Evolutionary conservation across 2,797 vertebrate species (phyloP).

Genomic region (Sphenodon punctatus): DNA sequence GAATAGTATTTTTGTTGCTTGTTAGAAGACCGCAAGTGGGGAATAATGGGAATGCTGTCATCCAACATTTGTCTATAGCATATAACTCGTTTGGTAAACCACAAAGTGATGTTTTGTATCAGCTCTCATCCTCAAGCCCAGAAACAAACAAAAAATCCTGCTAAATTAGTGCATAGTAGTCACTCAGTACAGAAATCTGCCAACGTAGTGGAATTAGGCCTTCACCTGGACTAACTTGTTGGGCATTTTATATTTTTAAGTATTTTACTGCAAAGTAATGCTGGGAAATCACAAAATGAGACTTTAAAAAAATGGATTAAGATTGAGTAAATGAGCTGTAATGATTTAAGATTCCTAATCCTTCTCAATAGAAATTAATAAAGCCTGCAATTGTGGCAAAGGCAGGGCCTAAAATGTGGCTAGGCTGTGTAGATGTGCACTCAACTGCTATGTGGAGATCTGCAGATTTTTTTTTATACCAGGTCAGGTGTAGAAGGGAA

Average conservation of each 20-base stretch:
- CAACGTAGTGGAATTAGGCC: not conserved
- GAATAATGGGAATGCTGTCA: slow-evolving; percentile 35
- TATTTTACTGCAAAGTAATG: not conserved
- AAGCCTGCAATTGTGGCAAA: slow-evolving; percentile 7
- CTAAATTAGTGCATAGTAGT: not conserved
- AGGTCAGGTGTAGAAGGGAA: not conserved
- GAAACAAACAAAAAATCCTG: not conserved
- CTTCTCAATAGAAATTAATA: slow-evolving; percentile 50
- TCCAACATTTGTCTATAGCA: slow-evolving; percentile 13
- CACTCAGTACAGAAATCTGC: too few species aligned
- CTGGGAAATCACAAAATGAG: slow-evolving; percentile 8
- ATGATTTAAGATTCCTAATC: slow-evolving; percentile 57
- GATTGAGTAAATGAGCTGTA: slow-evolving; percentile 36
- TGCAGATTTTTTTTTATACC: not conserved
- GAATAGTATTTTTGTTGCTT: slow-evolving; percentile 50
- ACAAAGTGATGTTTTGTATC: not conserved
- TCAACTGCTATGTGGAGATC: slow-evolving; percentile 28
- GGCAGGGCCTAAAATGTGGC: slow-evolving; percentile 12
- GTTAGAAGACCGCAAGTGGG: slow-evolving; percentile 40
- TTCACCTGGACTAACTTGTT: not conserved
- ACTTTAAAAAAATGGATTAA: slow-evolving; percentile 34
- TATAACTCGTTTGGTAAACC: not conserved
- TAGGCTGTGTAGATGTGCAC: not conserved
- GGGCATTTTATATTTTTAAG: not conserved
- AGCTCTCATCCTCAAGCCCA: rapidly evolving